Evolutionary conservation across 2,888 invertebrate species (phyloP).

Genomic region (Trisateles emortualis): DNA sequence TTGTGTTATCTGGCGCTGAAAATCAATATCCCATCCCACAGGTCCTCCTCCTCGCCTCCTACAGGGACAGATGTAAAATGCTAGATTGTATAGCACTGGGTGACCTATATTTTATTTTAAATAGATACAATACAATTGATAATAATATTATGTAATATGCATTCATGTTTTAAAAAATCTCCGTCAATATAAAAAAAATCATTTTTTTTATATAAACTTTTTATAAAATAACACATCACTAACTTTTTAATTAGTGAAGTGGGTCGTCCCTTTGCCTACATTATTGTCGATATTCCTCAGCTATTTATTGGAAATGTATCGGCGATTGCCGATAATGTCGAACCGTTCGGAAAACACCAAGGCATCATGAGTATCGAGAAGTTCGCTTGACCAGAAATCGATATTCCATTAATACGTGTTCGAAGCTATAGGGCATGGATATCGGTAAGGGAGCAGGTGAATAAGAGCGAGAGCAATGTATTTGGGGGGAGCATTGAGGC

Average conservation of each 20-base stretch:
- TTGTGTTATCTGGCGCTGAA: conserved; percentile 30
- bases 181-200: neutral
- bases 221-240: neutral
- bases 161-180: too few species aligned
- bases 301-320: conserved; percentile 83
- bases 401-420: conserved; percentile 80
- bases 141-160: too few species aligned
- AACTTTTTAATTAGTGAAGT: conserved; percentile 12
- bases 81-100: too few species aligned
- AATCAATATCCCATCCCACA: conserved; percentile 64
- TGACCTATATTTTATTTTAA: too few species aligned
- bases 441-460: conserved; percentile 74
- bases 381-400: conserved; percentile 82
- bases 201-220: neutral
- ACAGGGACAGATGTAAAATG: neutral
- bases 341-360: conserved; percentile 86
- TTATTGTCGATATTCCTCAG: conserved; percentile 56
- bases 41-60: conserved; percentile 5
- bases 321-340: conserved; percentile 86
- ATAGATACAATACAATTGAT: too few species aligned
- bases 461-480: conserved; percentile 61
- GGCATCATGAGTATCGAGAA: conserved; percentile 74
- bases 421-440: conserved; percentile 75
- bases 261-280: conserved; percentile 15
- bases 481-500: conserved; percentile 46